A percentile compares a stretch with the other conserved stretches of the same genome.
phyloP scores from a whole-genome alignment of 2,113 vertebrate genomes.

The Coryphaenoides rupestris region DNA sequence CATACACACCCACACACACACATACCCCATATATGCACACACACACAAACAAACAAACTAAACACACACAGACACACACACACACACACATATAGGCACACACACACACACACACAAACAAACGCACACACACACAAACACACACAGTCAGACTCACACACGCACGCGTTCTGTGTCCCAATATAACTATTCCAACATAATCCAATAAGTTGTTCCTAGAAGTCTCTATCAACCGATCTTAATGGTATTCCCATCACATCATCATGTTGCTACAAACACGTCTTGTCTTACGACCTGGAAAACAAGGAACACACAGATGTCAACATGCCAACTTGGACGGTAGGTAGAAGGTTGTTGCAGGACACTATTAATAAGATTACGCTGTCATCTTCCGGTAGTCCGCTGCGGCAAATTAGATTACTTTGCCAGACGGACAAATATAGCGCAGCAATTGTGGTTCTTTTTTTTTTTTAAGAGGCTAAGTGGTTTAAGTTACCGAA shows the following conservation, averaged over 20 bases:
- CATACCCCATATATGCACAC: too few relatives aligned
- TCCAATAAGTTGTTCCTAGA: not conserved
- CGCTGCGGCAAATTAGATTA: not conserved
- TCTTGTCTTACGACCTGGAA: too few relatives aligned
- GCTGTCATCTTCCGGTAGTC: not conserved
- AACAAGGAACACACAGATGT: too few relatives aligned
- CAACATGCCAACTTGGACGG: too few relatives aligned
- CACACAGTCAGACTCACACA: not conserved
- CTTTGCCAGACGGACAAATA: not conserved
- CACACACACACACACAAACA: conserved; percentile 3
- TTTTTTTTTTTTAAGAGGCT: not conserved
- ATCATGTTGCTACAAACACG: too few relatives aligned
- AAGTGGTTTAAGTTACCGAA: not conserved
- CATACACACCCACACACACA: not conserved
- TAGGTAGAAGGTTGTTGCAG: not conserved
- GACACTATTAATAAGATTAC: not conserved
- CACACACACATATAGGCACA: not conserved
- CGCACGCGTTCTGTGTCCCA: not conserved
- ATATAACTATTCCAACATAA: not conserved
- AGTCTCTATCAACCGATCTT: too few relatives aligned
- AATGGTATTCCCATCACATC: too few relatives aligned
- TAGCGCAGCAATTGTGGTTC: not conserved
- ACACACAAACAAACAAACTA: not conserved
- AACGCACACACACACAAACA: conserved; percentile 1
- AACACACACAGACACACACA: not conserved